Evolutionary conservation across 2,797 vertebrate genomes (phyloP).

Genomic region (Lacerta viridis): DNA sequence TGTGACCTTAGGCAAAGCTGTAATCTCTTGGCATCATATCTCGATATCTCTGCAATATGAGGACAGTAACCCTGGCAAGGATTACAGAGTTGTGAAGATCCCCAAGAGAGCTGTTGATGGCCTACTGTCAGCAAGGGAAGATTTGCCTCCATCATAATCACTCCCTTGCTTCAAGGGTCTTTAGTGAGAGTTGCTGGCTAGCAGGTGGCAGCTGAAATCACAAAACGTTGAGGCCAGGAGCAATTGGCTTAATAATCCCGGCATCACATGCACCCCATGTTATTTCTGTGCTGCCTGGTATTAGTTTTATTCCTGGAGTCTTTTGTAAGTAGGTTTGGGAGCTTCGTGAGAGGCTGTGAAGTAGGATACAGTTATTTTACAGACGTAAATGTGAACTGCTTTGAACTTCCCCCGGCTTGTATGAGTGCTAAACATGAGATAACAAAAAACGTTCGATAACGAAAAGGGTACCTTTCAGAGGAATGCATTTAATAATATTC

Average conservation of each 20-base stretch:
- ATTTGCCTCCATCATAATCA: neutral
- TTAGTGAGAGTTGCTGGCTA: neutral
- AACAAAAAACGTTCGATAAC: no score
- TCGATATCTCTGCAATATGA: neutral
- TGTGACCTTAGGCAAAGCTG: neutral
- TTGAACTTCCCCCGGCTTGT: neutral
- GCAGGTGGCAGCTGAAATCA: neutral
- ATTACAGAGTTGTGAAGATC: neutral
- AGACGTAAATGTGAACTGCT: neutral
- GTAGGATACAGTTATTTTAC: neutral
- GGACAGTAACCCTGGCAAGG: neutral
- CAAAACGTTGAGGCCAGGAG: neutral
- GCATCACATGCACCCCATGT: neutral
- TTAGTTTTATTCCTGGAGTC: neutral
- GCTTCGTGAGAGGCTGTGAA: neutral
- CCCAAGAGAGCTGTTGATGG: neutral
- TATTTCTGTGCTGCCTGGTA: neutral
- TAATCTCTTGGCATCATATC: neutral
- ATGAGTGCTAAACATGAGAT: neutral
- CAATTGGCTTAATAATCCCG: neutral
- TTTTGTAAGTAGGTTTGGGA: neutral
- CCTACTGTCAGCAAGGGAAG: neutral
- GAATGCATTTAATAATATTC: constrained; percentile 29
- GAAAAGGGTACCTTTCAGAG: neutral
- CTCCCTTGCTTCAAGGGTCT: neutral